Conservation (phyloP, 2,113 vertebrate genomes). For the Todiramphus saurophagus region DNA sequence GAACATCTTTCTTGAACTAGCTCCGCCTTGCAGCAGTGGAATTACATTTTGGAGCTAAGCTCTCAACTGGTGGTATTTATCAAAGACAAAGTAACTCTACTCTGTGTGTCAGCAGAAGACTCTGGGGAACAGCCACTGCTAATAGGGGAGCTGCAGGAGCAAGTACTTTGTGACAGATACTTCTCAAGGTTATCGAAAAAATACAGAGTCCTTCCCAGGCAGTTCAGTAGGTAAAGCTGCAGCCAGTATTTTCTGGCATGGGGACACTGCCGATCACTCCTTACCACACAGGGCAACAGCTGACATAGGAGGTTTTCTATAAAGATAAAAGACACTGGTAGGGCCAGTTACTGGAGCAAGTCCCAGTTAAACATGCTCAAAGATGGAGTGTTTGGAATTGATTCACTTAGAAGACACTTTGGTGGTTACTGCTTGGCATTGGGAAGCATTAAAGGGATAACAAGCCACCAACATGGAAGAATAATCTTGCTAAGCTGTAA, state of each 20-base stretch:
- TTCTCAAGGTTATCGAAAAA: background rate
- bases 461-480: background rate
- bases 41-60: background rate
- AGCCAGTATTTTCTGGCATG: background rate
- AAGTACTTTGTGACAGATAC: background rate
- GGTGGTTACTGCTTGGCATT: background rate
- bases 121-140: background rate
- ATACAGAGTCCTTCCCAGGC: background rate
- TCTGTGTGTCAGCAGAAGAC: background rate
- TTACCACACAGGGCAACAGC: background rate
- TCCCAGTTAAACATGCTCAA: background rate
- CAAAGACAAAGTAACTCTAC: background rate
- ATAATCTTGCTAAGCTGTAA: background rate
- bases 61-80: background rate
- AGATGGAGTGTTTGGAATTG: background rate
- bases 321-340: background rate
- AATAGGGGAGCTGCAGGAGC: background rate
- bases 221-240: background rate
- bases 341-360: background rate
- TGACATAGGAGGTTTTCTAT: background rate
- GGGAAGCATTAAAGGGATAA: background rate
- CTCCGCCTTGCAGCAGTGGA: background rate
- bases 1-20: background rate
- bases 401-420: background rate
- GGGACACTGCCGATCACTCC: background rate